Percentiles rank a stretch among this genome's conserved stretches.
phyloP scores from a whole-genome alignment of 2,113 vertebrate genomes.

The Dolichallabes microphthalmus region DNA sequence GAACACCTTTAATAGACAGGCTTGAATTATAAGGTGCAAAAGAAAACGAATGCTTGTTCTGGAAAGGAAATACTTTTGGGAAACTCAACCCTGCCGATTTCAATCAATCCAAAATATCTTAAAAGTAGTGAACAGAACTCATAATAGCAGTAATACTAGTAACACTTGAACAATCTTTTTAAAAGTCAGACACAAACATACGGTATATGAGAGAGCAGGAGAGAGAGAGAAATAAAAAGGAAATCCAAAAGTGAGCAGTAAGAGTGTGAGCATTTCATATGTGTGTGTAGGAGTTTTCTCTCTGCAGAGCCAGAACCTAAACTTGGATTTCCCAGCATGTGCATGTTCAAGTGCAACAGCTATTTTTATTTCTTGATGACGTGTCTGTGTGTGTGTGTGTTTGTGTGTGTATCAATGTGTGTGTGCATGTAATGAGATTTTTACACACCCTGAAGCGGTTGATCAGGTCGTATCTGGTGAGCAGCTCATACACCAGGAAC shows the following conservation, averaged over 20 bases:
- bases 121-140: neutral
- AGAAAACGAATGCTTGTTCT: neutral
- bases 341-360: neutral
- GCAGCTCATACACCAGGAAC: constrained; percentile 96
- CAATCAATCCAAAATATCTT: neutral
- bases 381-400: neutral
- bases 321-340: constrained; percentile 21
- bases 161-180: neutral
- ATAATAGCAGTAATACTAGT: neutral
- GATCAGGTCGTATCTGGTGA: constrained; percentile 98
- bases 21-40: neutral
- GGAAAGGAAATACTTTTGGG: too few relatives aligned
- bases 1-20: neutral
- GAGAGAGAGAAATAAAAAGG: neutral
- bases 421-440: neutral
- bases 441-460: constrained; percentile 93
- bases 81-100: too few relatives aligned
- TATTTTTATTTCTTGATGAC: neutral
- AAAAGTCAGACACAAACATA: neutral
- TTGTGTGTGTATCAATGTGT: constrained; percentile 14
- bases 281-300: constrained; percentile 5
- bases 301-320: constrained; percentile 16
- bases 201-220: neutral
- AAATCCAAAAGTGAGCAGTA: neutral
- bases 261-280: neutral